Conservation (phyloP, 2,797 vertebrate genomes). For the Myripristis murdjan region DNA sequence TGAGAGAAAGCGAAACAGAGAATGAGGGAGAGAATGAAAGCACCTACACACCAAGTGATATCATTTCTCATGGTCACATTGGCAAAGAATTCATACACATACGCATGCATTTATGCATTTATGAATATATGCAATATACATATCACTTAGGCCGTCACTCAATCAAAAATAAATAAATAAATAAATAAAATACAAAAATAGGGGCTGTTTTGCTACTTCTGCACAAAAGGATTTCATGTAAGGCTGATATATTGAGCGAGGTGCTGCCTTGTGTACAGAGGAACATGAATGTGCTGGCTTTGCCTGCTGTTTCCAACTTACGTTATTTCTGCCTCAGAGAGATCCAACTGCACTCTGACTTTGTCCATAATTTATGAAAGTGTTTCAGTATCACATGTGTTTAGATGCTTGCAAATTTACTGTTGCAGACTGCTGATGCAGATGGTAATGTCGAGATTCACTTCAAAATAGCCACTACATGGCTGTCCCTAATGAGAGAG, state of each 20-base stretch:
- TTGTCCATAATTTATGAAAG: slow-evolving; percentile 15
- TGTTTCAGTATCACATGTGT: not conserved
- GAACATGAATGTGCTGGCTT: not conserved
- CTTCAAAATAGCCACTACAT: slow-evolving; percentile 1
- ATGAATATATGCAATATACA: slow-evolving; percentile 50
- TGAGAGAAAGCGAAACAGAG: slow-evolving; percentile 45
- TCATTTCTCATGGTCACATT: slow-evolving; percentile 58
- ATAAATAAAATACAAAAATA: slow-evolving; percentile 58
- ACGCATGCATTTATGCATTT: slow-evolving; percentile 66
- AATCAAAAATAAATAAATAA: no score
- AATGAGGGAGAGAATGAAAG: slow-evolving; percentile 50
- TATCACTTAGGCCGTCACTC: slow-evolving; percentile 56
- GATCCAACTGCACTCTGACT: slow-evolving; percentile 9
- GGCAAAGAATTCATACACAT: slow-evolving; percentile 44
- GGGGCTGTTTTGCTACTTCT: slow-evolving; percentile 42
- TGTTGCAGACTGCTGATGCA: not conserved
- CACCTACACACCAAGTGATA: slow-evolving; percentile 32
- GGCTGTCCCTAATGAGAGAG: slow-evolving; percentile 2
- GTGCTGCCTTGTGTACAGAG: not conserved
- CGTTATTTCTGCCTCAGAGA: not conserved
- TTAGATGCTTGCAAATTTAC: not conserved
- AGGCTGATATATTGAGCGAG: slow-evolving; percentile 20
- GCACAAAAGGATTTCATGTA: slow-evolving; percentile 13
- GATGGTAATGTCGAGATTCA: not conserved
- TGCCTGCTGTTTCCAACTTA: slow-evolving; percentile 3